Evolutionary conservation across 2,888 invertebrate species (phyloP), one percentile per base, ranked within the genome.

Genomic region (Athalia cordata): DNA sequence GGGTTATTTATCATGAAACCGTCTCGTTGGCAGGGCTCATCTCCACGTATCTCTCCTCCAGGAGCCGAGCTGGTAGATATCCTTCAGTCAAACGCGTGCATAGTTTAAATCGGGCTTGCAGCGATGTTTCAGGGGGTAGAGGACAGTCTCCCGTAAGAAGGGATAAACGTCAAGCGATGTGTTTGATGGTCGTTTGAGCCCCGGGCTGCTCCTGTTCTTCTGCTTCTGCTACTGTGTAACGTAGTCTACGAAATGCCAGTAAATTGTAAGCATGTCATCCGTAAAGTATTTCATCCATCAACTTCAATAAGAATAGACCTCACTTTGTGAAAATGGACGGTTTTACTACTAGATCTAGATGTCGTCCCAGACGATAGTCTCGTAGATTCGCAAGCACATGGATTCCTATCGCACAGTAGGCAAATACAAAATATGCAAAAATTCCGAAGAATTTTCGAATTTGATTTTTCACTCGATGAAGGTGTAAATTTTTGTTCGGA

Each of bases 61-160:
- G 59, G 45, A 72, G 52, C n/a, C 43, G 9, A 52, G 45, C 6
- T 5, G 13, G 9, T 67, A 55, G 43, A 52, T 29, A 68, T 68
- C 11, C 52, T 55, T 43, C 13, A 68, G 11, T 29, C 55, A 72
- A 47, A 57, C 9, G 47, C 3, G 9, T n/a, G 47, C 15, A 45
- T 59, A 59, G 57, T 59, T 72, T 57, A 59, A 59, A 72, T 59
- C 72, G 59, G 72, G 47, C 72, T 72, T 47, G 72, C 59, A 72
- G 47, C 72, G 57, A 72, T 59, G 47, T 72, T 59, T 59, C 57
- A 72, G 72, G 59, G 13, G n/a, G 7, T 68, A 57, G 67, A 15
- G 72, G 72, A 72, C 72, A 72, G 72, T 59, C 59, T 47, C 59
- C 59, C 52, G 68, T 79, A 74, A 81, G 81, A 83, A 70, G 77